Base-by-base conservation (phyloP, 2,888 invertebrate genomes). In the Melolontha melolontha region DNA sequence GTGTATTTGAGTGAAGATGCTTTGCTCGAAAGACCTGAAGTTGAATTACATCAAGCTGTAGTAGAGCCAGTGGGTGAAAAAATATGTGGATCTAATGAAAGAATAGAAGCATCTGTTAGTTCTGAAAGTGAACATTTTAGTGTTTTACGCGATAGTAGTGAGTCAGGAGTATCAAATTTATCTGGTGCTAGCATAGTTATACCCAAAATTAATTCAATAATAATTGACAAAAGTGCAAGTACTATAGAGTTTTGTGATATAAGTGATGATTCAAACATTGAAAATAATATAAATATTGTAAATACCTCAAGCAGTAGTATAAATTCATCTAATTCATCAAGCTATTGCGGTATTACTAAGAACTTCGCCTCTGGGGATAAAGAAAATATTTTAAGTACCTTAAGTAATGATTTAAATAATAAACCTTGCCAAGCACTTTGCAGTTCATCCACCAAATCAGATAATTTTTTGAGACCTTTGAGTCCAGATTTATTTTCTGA, bases 401-500 rank as follows among this genome's bases (percentile, higher is more conserved):
- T 29, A 10, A 39, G 29, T 4, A 11, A 64, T 5, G 27, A 27
- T 11, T 55, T 12, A 10, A 22, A 14, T 51, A 34, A 52, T 52
- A 52, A 12, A 57, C 42, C 39, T 5, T 14, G n/a, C 17, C 8
- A 44, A 6, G 1, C 34, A 16, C 14, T 11, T 34, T 8, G 11
- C 2, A 17, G 1, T 7, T 47, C 10, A 22, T 49, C 14, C 7
- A 27, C 27, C 4, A 27, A 27, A 12, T 42, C 12, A 5, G 10
- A 22, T 57, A 44, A 42, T 27, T 12, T 14, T n/a, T 62, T 44
- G 8, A 6, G 34, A 1, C 71, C 75, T 42, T 10, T 79, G 7
- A 83, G 82, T 63, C 91, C 91, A 0, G 90, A 91, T 76, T 83
- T 92, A 77, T 91, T 91, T 79, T 88, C 87, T 68, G 89, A 89